Evolutionary conservation across 2,113 vertebrate species (phyloP), one percentile per base, ranked within the genome.

Genomic region (Lonchura striata): DNA sequence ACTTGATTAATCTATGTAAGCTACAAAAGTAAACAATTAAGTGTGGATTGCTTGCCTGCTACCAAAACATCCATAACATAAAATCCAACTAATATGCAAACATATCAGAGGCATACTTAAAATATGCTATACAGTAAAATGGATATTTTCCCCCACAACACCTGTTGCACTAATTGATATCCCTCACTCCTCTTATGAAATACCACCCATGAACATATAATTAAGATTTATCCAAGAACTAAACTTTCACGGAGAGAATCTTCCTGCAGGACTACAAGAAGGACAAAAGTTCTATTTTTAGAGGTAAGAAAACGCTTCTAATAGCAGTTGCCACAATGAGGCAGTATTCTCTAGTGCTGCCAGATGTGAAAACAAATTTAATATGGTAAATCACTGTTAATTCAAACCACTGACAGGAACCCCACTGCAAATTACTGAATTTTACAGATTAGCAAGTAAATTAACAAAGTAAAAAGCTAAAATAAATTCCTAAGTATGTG

Each of bases 351-450:
- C 70, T 52, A 90, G 63, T 54, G 90, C 63, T 88, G 50, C 84
- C 93, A 93, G 84, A 91, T 86, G 87, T 77, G 89, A 82, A 94
- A 95, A 76, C 46, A 82, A 91, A 91, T 82, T 57, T 88, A 70
- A 72, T 77, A 79, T 15, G 69, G 63, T 70, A 90, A 82, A 92
- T 91, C 82, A 59, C 39, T 65, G 63, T 74, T 90, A 95, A 94
- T 90, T 95, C 63, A 95, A 94, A 90, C 23, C 35, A 56, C 71
- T n/a, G 52, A 93, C 39, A 83, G 41, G 54, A 93, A 66, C 8
- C 66, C 46, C 66, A 59, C 70, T 82, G 81, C 56, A 82, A 92
- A 95, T 94, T 82, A 94, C 65, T 65, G 86, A 44, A 82, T 95
- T 95, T 85, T 85, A 89, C 53, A 91, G 61, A 89, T 80, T 87